A percentile compares a stretch with the other conserved stretches of the same genome.
phyloP scores from a whole-genome alignment of 2,113 vertebrate species.

The Hypanus sabinus region DNA sequence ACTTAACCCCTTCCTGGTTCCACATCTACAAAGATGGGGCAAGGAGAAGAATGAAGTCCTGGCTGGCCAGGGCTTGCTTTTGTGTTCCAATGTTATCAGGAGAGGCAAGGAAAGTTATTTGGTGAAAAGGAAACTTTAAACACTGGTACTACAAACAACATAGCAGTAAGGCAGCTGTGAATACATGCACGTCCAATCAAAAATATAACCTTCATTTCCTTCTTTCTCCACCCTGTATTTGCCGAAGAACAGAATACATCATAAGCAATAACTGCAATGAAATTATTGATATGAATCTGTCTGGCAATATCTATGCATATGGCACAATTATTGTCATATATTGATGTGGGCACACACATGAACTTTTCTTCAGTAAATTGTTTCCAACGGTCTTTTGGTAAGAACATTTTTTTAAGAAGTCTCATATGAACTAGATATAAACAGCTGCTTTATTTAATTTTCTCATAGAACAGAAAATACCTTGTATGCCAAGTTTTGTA shows the following conservation, averaged over 20 bases:
- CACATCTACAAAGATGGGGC: not conserved
- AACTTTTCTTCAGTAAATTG: not conserved
- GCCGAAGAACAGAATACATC: not conserved
- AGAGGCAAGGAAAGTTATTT: not conserved
- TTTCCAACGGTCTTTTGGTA: not conserved
- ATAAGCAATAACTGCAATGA: not conserved
- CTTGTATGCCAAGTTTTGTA: not conserved
- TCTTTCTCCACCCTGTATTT: not conserved
- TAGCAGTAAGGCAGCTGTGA: not conserved
- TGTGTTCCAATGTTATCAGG: not conserved
- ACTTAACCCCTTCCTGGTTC: not conserved
- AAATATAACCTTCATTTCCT: not conserved
- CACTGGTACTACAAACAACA: not conserved
- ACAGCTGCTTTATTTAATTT: slow-evolving; percentile 20
- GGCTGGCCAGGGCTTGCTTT: not conserved
- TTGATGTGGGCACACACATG: not conserved
- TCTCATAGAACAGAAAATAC: not conserved
- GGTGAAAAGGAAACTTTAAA: not conserved
- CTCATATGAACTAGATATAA: not conserved
- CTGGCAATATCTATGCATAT: not conserved
- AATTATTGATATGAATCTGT: not conserved
- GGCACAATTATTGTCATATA: not conserved
- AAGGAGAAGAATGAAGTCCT: not conserved
- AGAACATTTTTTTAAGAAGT: not conserved
- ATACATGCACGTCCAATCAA: not conserved